Evolutionary conservation across 2,113 vertebrate genomes (phyloP).

Genomic region (Misgurnus mizolepis): DNA sequence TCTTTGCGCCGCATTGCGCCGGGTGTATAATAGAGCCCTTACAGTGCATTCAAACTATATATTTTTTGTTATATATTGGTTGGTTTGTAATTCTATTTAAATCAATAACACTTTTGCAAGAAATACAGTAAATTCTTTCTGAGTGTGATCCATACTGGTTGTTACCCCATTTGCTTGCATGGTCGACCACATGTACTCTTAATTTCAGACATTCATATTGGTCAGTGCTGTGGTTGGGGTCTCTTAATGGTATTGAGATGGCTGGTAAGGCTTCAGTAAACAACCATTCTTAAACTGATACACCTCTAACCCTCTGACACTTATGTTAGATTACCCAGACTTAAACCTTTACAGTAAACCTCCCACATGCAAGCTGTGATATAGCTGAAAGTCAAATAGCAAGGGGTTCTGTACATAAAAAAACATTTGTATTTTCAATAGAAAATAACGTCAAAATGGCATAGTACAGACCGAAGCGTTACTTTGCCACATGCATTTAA

Average conservation of each 20-base stretch:
- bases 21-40: no score
- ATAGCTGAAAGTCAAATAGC: neutral
- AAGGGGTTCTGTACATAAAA: neutral
- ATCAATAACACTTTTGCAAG: neutral
- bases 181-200: conserved; percentile 11
- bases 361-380: neutral
- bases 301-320: neutral
- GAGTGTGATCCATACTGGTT: neutral
- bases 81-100: no score
- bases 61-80: no score
- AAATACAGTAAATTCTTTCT: neutral
- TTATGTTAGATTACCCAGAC: conserved; percentile 10
- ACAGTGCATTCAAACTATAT: no score
- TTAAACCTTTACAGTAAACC: conserved; percentile 17
- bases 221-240: neutral
- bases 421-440: no score
- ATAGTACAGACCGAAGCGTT: no score
- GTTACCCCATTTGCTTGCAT: neutral
- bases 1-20: no score
- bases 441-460: no score
- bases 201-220: conserved; percentile 13
- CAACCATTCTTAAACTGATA: neutral
- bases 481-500: no score
- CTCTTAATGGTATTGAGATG: conserved; percentile 9
- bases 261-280: conserved; percentile 32